Evolutionary conservation across 64 coral and sea anemone species (phyloP).

Genomic region (Cladopsammia gracilis): DNA sequence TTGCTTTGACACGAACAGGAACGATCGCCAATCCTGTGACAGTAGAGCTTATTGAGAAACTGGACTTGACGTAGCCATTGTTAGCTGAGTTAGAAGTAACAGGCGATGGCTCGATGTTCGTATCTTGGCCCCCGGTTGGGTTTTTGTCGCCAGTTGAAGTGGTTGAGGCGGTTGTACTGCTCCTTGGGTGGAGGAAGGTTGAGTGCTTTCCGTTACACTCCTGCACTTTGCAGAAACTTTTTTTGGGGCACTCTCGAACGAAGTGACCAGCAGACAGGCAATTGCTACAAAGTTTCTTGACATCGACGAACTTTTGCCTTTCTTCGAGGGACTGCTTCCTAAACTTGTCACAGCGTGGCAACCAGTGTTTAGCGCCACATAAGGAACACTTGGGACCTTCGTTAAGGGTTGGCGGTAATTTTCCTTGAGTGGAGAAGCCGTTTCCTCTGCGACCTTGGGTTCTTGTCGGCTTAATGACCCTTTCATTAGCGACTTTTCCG

Average conservation of each 20-base stretch:
- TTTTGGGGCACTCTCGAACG: background rate
- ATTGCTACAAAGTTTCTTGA: constrained; percentile 15
- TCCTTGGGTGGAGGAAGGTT: constrained; percentile 40
- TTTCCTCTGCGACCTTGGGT: too few relatives aligned
- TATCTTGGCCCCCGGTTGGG: too few relatives aligned
- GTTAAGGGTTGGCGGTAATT: too few relatives aligned
- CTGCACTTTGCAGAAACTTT: constrained; percentile 21
- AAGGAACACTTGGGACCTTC: too few relatives aligned
- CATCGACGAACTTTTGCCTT: constrained; percentile 2
- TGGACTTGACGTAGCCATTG: too few relatives aligned
- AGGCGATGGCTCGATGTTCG: too few relatives aligned
- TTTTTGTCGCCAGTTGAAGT: too few relatives aligned
- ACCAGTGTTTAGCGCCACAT: constrained; percentile 26
- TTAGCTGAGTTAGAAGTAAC: too few relatives aligned
- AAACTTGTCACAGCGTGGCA: constrained; percentile 30
- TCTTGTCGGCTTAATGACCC: too few relatives aligned
- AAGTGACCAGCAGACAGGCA: constrained; percentile 15
- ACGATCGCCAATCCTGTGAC: background rate
- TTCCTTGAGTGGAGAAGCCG: too few relatives aligned
- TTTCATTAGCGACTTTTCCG: too few relatives aligned
- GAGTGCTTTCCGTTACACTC: constrained; percentile 9
- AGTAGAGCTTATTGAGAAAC: background rate
- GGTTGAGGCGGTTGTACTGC: background rate
- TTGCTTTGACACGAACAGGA: too few relatives aligned
- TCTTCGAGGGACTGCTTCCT: constrained; percentile 30